Conservation (phyloP, 2,113 vertebrate genomes). For the Corythornis vintsioides region DNA sequence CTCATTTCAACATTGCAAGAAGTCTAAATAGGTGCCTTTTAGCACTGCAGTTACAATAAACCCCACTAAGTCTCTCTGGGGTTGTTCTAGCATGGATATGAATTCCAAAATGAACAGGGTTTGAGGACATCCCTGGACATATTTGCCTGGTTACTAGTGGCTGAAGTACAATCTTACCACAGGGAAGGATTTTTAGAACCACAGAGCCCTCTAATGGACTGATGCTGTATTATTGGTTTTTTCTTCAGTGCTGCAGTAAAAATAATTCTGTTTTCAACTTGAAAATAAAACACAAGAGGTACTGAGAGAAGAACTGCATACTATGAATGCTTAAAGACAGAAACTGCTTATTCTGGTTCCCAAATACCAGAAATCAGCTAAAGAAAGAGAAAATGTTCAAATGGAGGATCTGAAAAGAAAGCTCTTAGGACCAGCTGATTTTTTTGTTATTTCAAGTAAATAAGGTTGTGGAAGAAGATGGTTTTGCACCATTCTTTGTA, state of each 20-base stretch:
- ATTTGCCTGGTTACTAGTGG: conserved; percentile 34
- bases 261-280: not conserved
- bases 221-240: not conserved
- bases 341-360: not conserved
- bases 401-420: not conserved
- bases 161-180: not conserved
- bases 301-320: not conserved
- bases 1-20: conserved; percentile 63
- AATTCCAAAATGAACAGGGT: conserved; percentile 66
- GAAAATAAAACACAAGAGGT: not conserved
- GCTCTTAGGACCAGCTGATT: not conserved
- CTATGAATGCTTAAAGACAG: not conserved
- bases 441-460: not conserved
- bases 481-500: not conserved
- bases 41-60: conserved; percentile 69
- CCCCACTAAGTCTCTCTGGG: conserved; percentile 49
- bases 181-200: not conserved
- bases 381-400: not conserved
- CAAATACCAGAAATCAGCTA: not conserved
- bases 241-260: not conserved
- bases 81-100: conserved; percentile 50
- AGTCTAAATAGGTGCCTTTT: conserved; percentile 69
- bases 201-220: conserved; percentile 46
- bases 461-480: not conserved
- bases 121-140: conserved; percentile 52